Base-by-base conservation (phyloP, 2,888 invertebrate species). In the Lysandra bellargus region DNA sequence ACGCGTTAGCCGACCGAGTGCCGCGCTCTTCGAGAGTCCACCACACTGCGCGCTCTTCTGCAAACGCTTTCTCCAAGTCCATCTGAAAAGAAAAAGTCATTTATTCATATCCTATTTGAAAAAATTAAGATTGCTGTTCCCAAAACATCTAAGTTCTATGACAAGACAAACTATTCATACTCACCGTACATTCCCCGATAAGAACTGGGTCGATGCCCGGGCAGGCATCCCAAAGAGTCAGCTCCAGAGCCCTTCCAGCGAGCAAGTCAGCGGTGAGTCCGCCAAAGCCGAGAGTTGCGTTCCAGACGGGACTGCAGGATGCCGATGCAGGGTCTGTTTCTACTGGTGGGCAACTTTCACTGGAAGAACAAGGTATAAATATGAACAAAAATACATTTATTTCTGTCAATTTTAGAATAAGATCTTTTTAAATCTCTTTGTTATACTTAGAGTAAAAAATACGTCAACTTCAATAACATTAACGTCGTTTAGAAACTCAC, bases 281-380 rank as follows among this genome's bases (percentile, higher is more conserved):
- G 1, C 97, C 95, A 88, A 98, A 98, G 80, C 97, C 97, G 53
- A 98, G 95, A 33, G 98, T 98, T 30, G 98, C 98, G 89, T 98
- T 98, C 98, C 98, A 98, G 79, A 98, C 97, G 1, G 98, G 98
- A 88, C 97, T 98, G 88, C 97, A 97, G 0, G 98, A 97, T 17
- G 97, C 97, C 80, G 98, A 97, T 1, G 98, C 97, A 23, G 98
- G 97, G 87, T 97, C 97, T 1, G 98, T 98, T 90, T 98, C 97
- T 81, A 97, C 95, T 5, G 97, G 96, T 80, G 96, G 96, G 83
- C 97, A 97, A 87, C 96, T 97, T 79, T 96, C 96, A 80, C 98
- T 98, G 87, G 0, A 84, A 83, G 78, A 64, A 78, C 30, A 76
- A n/a, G n/a, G 14, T 33, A 61, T 33, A 6, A 61, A 53, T 12